Base-by-base conservation (phyloP, 2,888 invertebrate genomes). In the Cepaea hortensis region DNA sequence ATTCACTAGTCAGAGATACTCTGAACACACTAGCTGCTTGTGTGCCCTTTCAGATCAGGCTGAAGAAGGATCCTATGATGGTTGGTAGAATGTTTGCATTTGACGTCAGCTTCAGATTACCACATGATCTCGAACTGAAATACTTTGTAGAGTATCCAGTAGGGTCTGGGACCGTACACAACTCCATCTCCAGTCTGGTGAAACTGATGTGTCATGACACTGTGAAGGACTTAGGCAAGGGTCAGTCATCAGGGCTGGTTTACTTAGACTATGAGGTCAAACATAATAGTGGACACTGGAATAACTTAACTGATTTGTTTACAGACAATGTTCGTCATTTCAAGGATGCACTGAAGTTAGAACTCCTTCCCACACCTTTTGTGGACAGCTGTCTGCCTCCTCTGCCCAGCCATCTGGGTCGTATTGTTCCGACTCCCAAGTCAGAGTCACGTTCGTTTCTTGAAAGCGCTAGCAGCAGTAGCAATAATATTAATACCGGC, bases 21-120 rank as follows among this genome's bases (percentile, higher is more conserved):
- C 90, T 94, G 81, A 96, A 96, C 73, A 96, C 97, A 89, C 90
- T 94, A 81, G 91, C 92, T 23, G 90, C 91, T 6, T 89, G 91
- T 61, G 92, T 93, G 35, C 97, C 98, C 81, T 98, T 98, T 94
- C 97, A 97, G 68, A 93, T 94, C 48, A 92, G 95, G 73, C 94
- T 94, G 88, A 95, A 95, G 91, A 95, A 95, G 88, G 98, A 98
- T 95, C 98, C 98, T 87, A 96, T 97, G 88, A 96, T 95, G 88
- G 91, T 92, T 76, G 95, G 94, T 20, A 91, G 98, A 91, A 98
- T 98, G 88, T 97, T 98, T 88, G 98, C 98, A 83, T 98, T 98
- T 95, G 98, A 99, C 95, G 96, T 81, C 15, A 81, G 86, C 3
- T 65, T 77, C n/a, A 89, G 90, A 35, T 90, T 91, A 46, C 92